Base-by-base conservation (phyloP, 1,140 invertebrate species). In the Drosophila arizonae region DNA sequence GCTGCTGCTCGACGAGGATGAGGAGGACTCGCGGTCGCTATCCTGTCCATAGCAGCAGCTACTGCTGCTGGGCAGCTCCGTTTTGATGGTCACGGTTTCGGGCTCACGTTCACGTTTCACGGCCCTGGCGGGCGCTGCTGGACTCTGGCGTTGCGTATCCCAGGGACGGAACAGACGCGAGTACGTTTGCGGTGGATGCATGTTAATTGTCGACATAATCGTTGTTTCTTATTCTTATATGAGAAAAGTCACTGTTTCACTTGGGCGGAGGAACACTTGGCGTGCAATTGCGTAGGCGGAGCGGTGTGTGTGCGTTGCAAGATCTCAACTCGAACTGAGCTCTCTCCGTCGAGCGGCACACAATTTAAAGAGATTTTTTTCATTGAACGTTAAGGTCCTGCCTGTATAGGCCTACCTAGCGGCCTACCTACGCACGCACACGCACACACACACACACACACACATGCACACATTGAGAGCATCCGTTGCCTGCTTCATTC, bases 81-180 rank as follows among this genome's bases (percentile, higher is more conserved):
- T 50, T 55, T 62, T 41, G 41, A 62, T 43, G 55, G 51, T 50
- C 45, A 57, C n/a, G 4, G 45, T 17, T n/a, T 48, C 58, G 39
- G 69, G 4, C 39, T 55, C 63, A 50, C 48, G 69, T 64, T 88
- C 86, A 70, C 76, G 60, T 67, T 89, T 89, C 45, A 90, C 77
- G n/a, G 64, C 62, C 21, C 72, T 41, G n/a, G 72, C 62, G 17
- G 70, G 30, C 15, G 74, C 70, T 6, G 77, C 63, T 26, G 78
- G 46, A 11, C 55, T 51, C 67, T 90, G 82, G 4, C 86, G 78
- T 55, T 88, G 84, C 33, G 72, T 75, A 79, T 92, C 91, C 91
- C 91, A 92, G 43, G 91, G 91, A 71, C 91, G 91, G 75, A 92
- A 92, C 17, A 92, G 75, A 36, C 91, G 84, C 64, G 91, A 91